Conservation (phyloP, 2,888 invertebrate species). For the Drosophila imparisetae region DNA sequence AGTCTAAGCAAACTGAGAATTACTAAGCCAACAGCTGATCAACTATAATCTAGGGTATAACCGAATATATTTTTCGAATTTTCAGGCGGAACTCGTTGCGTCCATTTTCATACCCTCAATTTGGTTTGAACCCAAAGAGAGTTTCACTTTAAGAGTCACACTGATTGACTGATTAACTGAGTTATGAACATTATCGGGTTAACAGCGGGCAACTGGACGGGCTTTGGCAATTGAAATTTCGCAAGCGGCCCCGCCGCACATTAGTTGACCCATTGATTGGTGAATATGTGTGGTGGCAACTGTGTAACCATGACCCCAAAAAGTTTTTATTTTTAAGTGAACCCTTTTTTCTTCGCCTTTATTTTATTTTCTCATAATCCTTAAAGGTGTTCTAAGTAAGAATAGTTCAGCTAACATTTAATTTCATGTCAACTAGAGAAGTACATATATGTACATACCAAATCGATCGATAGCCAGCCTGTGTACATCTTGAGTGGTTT, state of each 20-base stretch:
- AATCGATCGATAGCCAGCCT: neutral
- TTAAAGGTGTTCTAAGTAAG: neutral
- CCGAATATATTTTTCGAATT: constrained; percentile 12
- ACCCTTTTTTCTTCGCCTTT: neutral
- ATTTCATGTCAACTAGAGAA: neutral
- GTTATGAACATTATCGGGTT: constrained; percentile 26
- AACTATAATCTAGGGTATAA: constrained; percentile 6
- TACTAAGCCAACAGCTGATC: constrained; percentile 45
- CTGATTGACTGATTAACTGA: constrained; percentile 30
- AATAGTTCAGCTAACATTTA: neutral
- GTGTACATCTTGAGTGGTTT: constrained; percentile 9
- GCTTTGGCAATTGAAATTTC: constrained; percentile 38
- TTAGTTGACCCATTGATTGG: constrained; percentile 32
- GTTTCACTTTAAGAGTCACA: constrained; percentile 34
- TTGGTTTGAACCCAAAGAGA: constrained; percentile 19
- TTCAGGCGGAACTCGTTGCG: constrained; percentile 15
- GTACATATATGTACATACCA: neutral
- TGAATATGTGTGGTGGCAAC: neutral
- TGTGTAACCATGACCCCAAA: neutral
- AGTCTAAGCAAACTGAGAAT: constrained; percentile 21
- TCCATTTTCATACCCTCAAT: constrained; percentile 32
- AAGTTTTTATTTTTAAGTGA: neutral
- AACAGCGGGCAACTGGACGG: constrained; percentile 14
- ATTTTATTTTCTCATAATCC: neutral
- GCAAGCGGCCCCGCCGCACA: constrained; percentile 33